Evolutionary conservation across 2,113 vertebrate genomes (phyloP), one percentile per base, ranked within the genome.

Genomic region (Ciconia stormi): DNA sequence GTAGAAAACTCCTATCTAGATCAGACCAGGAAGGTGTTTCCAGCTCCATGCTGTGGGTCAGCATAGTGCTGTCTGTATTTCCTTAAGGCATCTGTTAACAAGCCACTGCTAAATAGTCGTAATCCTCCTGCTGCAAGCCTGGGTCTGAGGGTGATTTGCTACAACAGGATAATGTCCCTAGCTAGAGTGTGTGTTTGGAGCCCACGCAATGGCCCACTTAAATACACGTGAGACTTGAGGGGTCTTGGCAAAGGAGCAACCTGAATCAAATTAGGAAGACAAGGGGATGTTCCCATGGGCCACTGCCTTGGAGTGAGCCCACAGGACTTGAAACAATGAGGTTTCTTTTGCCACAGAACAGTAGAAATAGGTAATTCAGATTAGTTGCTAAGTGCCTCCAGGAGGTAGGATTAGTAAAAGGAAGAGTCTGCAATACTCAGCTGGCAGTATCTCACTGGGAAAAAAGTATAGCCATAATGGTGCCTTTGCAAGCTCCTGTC

Each of bases 241-340:
- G 53, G n/a, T 80, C 78, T 94, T 82, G 84, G 53, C 87, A 93
- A 71, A 96, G 86, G 87, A 88, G 21, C 63, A 81, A 56, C 76
- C 65, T 61, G 49, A 91, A 88, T 90, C 62, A 53, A 92, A 93
- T 93, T 91, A 93, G 62, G 65, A 93, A 88, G 89, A 88, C 84
- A 74, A 93, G 63, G 62, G 30, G 72, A 50, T 62, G 46, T 53
- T 89, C 71, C 73, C 66, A 22, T 7, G 36, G 85, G 87, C 71
- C 55, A 34, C 59, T 67, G 82, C 83, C 90, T 78, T 3, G 2
- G 52, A 77, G 92, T 63, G 52, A 95, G 65, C 81, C 91, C 78
- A 38, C 67, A 90, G 94, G 81, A 88, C 63, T 73, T 59, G 52
- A 95, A 92, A 90, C 87, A 91, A 59, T 38, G 62, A 23, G 52